phyloP scores from a whole-genome alignment of 2,797 vertebrate species.

The Arnoldichthys spilopterus region DNA sequence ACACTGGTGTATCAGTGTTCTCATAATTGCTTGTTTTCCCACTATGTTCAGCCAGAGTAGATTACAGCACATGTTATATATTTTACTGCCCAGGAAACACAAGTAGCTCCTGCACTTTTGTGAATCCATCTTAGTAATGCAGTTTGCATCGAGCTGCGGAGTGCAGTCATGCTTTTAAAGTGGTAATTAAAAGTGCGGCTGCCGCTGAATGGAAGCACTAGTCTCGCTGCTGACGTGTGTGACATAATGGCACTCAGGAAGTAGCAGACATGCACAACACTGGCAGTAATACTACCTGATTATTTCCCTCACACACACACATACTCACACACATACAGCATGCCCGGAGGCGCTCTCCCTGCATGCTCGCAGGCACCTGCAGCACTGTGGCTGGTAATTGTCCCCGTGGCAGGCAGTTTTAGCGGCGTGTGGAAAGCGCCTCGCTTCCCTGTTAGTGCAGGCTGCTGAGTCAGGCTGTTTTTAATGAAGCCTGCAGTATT shows the following conservation, averaged over 20 bases:
- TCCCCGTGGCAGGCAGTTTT: constrained; percentile 61
- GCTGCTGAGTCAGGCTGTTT: constrained; percentile 79
- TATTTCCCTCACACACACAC: constrained; percentile 47
- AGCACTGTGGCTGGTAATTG: constrained; percentile 71
- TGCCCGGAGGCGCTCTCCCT: constrained; percentile 65
- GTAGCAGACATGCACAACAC: constrained; percentile 48
- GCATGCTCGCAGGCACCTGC: constrained; percentile 66
- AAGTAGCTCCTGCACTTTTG: constrained; percentile 36
- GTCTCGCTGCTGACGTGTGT: constrained; percentile 49
- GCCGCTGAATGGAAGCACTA: constrained; percentile 42
- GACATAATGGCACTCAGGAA: constrained; percentile 54
- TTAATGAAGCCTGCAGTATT: constrained; percentile 76
- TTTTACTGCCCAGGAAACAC: constrained; percentile 31
- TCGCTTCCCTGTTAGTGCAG: constrained; percentile 39
- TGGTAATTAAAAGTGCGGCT: constrained; percentile 59
- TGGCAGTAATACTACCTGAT: constrained; percentile 53
- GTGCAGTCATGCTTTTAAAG: constrained; percentile 56
- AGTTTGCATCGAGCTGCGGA: constrained; percentile 53
- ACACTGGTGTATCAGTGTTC: background rate
- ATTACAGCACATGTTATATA: constrained; percentile 31
- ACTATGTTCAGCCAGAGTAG: constrained; percentile 24
- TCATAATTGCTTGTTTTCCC: constrained; percentile 11
- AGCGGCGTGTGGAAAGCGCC: constrained; percentile 36
- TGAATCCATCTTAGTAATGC: constrained; percentile 49
- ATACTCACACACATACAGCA: constrained; percentile 42